Conservation (phyloP, 1,140 invertebrate species). For the Capitella teleta region DNA sequence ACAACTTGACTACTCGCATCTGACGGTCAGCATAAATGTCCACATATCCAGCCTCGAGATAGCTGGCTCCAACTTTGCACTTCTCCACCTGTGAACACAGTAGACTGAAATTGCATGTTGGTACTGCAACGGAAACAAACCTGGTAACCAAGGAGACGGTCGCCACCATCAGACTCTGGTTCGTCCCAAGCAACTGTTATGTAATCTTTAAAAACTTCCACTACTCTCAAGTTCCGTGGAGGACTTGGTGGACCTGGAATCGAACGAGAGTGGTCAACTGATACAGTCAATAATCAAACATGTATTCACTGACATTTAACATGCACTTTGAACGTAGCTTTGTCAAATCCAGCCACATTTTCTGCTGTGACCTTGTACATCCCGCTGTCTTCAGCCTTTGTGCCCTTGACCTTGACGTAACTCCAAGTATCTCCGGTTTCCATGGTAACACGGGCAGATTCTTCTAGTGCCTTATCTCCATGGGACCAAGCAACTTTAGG, state of each 20-base stretch:
- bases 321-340: constrained; percentile 7
- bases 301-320: constrained; percentile 8
- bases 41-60: constrained; percentile 4
- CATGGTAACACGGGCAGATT: constrained; percentile 5
- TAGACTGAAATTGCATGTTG: constrained; percentile 1
- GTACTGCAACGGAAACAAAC: too few relatives aligned
- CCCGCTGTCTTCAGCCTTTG: constrained; percentile 7
- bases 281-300: not conserved
- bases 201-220: constrained; percentile 11
- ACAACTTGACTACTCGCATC: constrained; percentile 53
- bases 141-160: constrained; percentile 10
- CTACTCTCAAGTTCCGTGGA: constrained; percentile 7
- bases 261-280: not conserved
- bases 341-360: constrained; percentile 21
- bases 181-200: constrained; percentile 5
- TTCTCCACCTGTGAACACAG: constrained; percentile 11
- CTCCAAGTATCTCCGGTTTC: constrained; percentile 7
- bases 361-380: constrained; percentile 10
- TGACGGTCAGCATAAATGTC: not conserved
- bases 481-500: constrained; percentile 10
- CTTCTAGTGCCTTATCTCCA: constrained; percentile 1
- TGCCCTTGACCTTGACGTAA: constrained; percentile 9
- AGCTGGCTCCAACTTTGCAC: constrained; percentile 1
- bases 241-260: constrained; percentile 5
- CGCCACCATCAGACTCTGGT: constrained; percentile 7